These are phyloP conservation scores for Hozukius guyotensis DNA, from an alignment of 2,797 vertebrate species.

Conservation along the genomic window DNA sequence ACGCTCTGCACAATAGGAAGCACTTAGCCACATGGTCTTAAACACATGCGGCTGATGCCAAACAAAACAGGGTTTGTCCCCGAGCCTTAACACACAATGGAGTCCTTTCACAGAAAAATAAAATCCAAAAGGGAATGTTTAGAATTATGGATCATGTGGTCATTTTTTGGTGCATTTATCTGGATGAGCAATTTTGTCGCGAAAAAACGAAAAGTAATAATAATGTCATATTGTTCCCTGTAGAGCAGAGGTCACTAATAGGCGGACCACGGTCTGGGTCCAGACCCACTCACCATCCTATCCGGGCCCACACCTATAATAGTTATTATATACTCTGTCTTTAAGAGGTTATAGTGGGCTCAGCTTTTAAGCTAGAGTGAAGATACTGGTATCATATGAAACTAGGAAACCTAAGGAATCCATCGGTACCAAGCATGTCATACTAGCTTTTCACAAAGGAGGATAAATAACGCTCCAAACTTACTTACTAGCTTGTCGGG, in stretches of 20 bases:
- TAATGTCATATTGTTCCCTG: background rate
- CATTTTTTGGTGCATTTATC: background rate
- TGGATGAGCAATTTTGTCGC: background rate
- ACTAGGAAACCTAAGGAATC: rapidly evolving
- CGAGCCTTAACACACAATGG: conserved; percentile 26
- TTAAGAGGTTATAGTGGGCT: too few relatives aligned
- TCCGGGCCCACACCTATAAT: too few relatives aligned
- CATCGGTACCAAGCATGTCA: too few relatives aligned
- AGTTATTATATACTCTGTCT: too few relatives aligned
- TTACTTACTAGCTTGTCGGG: too few relatives aligned
- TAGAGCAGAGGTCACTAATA: too few relatives aligned
- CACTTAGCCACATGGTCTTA: conserved; percentile 53
- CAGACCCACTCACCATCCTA: too few relatives aligned
- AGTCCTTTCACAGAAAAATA: background rate
- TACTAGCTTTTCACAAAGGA: rapidly evolving
- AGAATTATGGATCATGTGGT: conserved; percentile 27
- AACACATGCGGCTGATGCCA: conserved; percentile 50
- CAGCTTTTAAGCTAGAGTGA: too few relatives aligned
- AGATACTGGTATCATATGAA: too few relatives aligned
- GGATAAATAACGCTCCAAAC: too few relatives aligned
- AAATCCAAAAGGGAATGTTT: conserved; percentile 20
- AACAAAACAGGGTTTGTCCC: conserved; percentile 54
- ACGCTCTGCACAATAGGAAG: conserved; percentile 55
- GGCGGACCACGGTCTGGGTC: too few relatives aligned
- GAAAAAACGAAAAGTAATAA: background rate